Base-by-base conservation (phyloP, 2,797 vertebrate genomes). In the Micromesistius poutassou region DNA sequence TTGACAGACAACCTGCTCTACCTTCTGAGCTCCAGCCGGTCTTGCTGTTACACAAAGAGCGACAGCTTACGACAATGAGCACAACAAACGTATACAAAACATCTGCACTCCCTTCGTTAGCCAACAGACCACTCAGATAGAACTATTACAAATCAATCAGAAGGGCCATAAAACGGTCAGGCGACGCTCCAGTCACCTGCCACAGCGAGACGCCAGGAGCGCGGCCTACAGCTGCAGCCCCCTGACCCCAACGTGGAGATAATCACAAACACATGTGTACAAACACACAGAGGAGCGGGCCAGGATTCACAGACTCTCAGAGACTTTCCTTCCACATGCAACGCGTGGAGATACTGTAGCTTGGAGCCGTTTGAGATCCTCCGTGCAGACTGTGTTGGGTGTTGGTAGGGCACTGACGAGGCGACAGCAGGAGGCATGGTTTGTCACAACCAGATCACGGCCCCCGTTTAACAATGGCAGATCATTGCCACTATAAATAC, bases 181-280 rank as follows among this genome's bases (percentile, higher is more conserved):
- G 66, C 66, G 22, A 70, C 28, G 13, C 50, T 76, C 81, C 42
- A 77, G 77, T 83, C 81, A 84, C 84, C 76, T 72, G 87, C 79
- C 87, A 80, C 89, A 91, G 89, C 84, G 86, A 87, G 88, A 87
- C 78, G 79, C 79, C 78, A 86, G 42, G 87, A 88, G 88, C 14
- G 40, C 84, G 89, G 89, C 88, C 89, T 88, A 87, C 89, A 91
- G 88, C 83, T 83, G 89, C 84, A 84, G 77, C 82, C 78, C 83
- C 35, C 68, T 82, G 86, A 79, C 79, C 79, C 71, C 66, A 33
- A 30, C 50, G 12, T 35, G 28, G 5, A 35, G 75, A 70, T 38
- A 38, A 68, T 38, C 74, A 75, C 72, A 16, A 42, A 36, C 78
- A 36, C 79, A 71, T 28, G 22, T 68, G 22, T 78, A 79, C 78